phyloP scores from a whole-genome alignment of 2,888 invertebrate genomes.

The Drosophila fungiperda region DNA sequence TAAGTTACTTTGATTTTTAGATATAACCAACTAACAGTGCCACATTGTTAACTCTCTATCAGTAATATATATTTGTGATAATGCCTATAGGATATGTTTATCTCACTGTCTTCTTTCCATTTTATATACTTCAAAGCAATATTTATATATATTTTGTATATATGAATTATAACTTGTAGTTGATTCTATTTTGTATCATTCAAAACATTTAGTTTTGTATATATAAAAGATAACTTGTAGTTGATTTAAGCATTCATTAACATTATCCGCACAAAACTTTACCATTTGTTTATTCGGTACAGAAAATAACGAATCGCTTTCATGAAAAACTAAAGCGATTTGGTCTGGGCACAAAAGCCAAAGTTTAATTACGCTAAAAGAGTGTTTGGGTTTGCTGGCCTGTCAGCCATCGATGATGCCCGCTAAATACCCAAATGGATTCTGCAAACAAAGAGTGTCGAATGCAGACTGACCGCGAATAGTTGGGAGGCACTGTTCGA shows the following conservation, averaged over 20 bases:
- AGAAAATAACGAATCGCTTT: background rate
- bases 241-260: background rate
- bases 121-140: background rate
- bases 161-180: background rate
- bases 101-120: background rate
- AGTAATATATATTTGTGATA: background rate
- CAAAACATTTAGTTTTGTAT: background rate
- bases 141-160: background rate
- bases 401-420: constrained; percentile 24
- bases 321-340: constrained; percentile 14
- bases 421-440: constrained; percentile 40
- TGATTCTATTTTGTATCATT: background rate
- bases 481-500: constrained; percentile 8
- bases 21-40: background rate
- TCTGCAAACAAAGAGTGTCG: constrained; percentile 37
- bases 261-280: background rate
- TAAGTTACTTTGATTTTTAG: background rate
- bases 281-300: background rate
- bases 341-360: constrained; percentile 33
- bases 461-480: constrained; percentile 25
- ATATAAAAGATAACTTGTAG: background rate
- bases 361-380: constrained; percentile 73
- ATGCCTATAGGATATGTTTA: background rate
- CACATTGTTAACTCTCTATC: background rate
- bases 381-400: constrained; percentile 44